Conservation (phyloP, 2,888 invertebrate genomes). For the Zaprionus obscuricornis region DNA sequence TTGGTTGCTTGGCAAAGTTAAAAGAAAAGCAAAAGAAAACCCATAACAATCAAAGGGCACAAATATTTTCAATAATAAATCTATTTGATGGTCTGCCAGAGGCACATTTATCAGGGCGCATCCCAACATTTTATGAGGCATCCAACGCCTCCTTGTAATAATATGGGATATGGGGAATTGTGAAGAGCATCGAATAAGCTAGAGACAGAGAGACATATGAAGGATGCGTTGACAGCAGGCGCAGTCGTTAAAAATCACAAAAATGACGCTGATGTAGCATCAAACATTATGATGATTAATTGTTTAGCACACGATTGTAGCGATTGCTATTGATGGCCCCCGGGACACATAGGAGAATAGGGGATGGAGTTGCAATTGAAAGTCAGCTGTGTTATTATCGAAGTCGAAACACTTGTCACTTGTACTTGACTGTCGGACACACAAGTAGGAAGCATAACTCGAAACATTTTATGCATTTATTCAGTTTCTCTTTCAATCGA, state of each 20-base stretch:
- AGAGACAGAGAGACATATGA: neutral
- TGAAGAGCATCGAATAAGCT: neutral
- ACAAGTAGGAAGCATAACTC: slow-evolving; percentile 34
- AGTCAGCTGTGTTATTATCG: slow-evolving; percentile 59
- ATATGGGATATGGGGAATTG: slow-evolving; percentile 34
- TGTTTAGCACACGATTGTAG: slow-evolving; percentile 30
- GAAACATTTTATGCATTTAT: slow-evolving; percentile 41
- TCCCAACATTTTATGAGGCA: slow-evolving; percentile 53
- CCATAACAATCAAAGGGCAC: slow-evolving; percentile 67
- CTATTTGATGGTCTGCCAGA: slow-evolving; percentile 69
- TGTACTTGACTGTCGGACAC: slow-evolving; percentile 8
- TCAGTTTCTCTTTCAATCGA: slow-evolving; percentile 18
- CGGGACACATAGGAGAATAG: neutral
- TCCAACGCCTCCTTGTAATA: slow-evolving; percentile 45
- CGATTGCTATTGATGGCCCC: slow-evolving; percentile 1
- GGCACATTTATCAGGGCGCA: slow-evolving; percentile 60
- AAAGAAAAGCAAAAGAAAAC: slow-evolving; percentile 5
- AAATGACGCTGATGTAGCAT: slow-evolving; percentile 60
- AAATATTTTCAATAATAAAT: slow-evolving; percentile 80
- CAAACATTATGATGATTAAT: slow-evolving; percentile 81
- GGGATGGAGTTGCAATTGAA: neutral
- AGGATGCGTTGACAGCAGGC: slow-evolving; percentile 67
- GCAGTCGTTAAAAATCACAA: slow-evolving; percentile 80
- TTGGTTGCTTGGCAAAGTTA: neutral
- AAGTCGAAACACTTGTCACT: slow-evolving; percentile 46